phyloP scores from a whole-genome alignment of 2,888 invertebrate species.

The Timandra comae region DNA sequence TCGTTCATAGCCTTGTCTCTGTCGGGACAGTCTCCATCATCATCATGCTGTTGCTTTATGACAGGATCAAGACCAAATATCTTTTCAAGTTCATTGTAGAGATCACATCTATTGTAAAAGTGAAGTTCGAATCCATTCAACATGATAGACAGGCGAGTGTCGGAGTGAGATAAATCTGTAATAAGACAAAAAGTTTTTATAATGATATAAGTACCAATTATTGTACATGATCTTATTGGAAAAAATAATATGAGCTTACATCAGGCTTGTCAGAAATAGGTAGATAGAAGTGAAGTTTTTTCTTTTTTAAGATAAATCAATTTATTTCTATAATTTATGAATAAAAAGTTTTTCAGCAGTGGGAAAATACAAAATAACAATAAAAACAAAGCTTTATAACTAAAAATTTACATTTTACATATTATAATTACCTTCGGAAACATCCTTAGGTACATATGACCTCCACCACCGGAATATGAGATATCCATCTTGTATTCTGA shows the following conservation, averaged over 20 bases:
- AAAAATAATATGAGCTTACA: too few species aligned
- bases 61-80: conserved; percentile 89
- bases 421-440: conserved; percentile 92
- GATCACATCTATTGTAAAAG: conserved; percentile 92
- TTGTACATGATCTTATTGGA: too few species aligned
- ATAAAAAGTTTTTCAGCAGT: too few species aligned
- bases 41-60: conserved; percentile 81
- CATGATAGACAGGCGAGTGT: conserved; percentile 92
- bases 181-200: too few species aligned
- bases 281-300: too few species aligned
- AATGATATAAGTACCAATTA: too few species aligned
- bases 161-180: conserved; percentile 95
- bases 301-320: too few species aligned
- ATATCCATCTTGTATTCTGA: conserved; percentile 97
- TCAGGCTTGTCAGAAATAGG: too few species aligned
- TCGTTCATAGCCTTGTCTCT: conserved; percentile 79
- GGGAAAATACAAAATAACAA: too few species aligned
- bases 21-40: conserved; percentile 63
- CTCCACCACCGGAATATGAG: conserved; percentile 99
- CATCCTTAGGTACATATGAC: conserved; percentile 95
- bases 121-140: conserved; percentile 96
- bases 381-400: too few species aligned
- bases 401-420: too few species aligned
- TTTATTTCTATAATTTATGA: too few species aligned
- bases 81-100: conserved; percentile 92